Conservation (phyloP, 2,888 invertebrate genomes). For the Tenthredo notha region DNA sequence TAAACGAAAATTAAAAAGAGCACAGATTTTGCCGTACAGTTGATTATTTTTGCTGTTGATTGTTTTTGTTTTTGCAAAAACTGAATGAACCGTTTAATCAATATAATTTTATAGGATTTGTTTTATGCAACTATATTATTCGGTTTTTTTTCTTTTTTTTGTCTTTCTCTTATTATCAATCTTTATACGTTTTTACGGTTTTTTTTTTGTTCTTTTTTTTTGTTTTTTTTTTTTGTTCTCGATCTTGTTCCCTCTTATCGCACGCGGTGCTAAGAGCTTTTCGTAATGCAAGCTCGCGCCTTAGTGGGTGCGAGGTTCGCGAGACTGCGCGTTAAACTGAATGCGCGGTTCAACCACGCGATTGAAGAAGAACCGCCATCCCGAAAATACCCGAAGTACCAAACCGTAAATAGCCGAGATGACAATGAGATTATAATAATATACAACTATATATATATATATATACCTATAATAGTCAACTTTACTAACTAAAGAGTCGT, state of each 20-base stretch:
- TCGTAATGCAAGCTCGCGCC: constrained; percentile 32
- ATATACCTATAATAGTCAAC: not conserved
- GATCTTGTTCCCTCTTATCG: not conserved
- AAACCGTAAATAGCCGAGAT: constrained; percentile 45
- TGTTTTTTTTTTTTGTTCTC: not conserved
- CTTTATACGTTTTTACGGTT: no score
- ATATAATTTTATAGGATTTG: no score
- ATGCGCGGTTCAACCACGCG: constrained; percentile 60
- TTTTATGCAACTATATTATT: no score
- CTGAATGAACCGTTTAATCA: no score
- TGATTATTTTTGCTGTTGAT: no score
- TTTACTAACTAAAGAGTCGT: not conserved
- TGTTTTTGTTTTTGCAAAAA: no score
- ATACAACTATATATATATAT: not conserved
- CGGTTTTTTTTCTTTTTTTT: no score
- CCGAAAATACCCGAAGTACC: constrained; percentile 62
- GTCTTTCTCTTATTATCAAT: no score
- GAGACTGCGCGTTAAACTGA: constrained; percentile 54
- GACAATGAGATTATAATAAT: not conserved
- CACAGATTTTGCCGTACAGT: no score
- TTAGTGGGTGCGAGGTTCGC: constrained; percentile 20
- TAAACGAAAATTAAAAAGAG: no score
- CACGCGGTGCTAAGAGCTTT: not conserved
- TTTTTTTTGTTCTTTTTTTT: no score
- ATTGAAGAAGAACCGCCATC: constrained; percentile 68